phyloP scores from a whole-genome alignment of 2,888 invertebrate genomes.

The Scaptomyza caliginosa region DNA sequence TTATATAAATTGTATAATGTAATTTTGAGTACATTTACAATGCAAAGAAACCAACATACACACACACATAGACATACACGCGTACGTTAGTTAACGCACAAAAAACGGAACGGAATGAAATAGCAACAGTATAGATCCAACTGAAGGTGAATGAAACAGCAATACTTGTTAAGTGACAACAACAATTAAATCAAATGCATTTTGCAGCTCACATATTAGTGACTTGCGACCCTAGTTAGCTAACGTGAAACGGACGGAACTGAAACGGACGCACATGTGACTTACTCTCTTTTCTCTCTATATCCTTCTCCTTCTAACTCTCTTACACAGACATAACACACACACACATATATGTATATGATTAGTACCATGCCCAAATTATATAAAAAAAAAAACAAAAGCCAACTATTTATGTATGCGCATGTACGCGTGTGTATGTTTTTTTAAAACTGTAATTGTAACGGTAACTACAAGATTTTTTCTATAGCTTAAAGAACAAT shows the following conservation, averaged over 20 bases:
- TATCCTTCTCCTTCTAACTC: background rate
- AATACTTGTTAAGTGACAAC: conserved; percentile 5
- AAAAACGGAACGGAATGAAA: conserved; percentile 19
- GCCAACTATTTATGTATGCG: conserved; percentile 31
- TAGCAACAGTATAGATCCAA: conserved; percentile 4
- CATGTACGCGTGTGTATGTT: conserved; percentile 16
- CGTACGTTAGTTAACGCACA: conserved; percentile 49
- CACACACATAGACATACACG: conserved; percentile 8
- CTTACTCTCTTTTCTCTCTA: conserved; percentile 19
- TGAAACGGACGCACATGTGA: conserved; percentile 39
- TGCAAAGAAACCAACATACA: no score
- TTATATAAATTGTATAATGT: conserved; percentile 39
- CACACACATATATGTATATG: conserved; percentile 31
- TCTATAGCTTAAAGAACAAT: conserved; percentile 12
- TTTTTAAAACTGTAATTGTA: conserved; percentile 26
- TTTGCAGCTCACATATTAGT: conserved; percentile 29
- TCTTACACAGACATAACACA: conserved; percentile 9
- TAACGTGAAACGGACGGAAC: conserved; percentile 25
- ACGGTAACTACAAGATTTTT: conserved; percentile 37
- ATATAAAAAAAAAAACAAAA: conserved; percentile 5
- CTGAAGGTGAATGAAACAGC: conserved; percentile 11
- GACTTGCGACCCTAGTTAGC: conserved; percentile 35
- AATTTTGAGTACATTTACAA: conserved; percentile 71
- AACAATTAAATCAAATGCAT: conserved; percentile 20
- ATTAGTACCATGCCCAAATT: conserved; percentile 20